These are phyloP conservation scores for Drosophila fulvimacula DNA, from an alignment of 2,888 invertebrate species.

Conservation along the genomic window DNA sequence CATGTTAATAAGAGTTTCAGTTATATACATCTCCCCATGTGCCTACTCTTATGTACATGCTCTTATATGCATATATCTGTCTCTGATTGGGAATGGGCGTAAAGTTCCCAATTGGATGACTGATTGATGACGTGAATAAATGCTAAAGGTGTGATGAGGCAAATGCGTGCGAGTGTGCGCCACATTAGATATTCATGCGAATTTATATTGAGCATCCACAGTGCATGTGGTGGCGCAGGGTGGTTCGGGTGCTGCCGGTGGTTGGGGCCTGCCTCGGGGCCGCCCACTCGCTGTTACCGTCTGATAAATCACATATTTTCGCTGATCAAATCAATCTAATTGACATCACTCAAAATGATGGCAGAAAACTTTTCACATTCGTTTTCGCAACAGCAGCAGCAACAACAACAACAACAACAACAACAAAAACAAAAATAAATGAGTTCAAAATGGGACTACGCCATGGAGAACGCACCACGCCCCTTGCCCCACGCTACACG, in stretches of 20 bases:
- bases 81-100: conserved; percentile 28
- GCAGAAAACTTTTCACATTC: conserved; percentile 80
- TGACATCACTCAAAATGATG: conserved; percentile 85
- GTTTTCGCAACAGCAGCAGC: conserved; percentile 44
- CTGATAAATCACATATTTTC: conserved; percentile 84
- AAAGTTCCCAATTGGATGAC: conserved; percentile 71
- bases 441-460: conserved; percentile 68
- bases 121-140: conserved; percentile 76
- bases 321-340: conserved; percentile 85
- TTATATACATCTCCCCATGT: neutral
- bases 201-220: conserved; percentile 44
- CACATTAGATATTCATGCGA: conserved; percentile 80
- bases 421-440: conserved; percentile 76
- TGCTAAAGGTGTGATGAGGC: conserved; percentile 58
- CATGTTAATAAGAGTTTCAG: conserved; percentile 1
- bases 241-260: neutral
- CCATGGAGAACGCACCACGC: conserved; percentile 9
- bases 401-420: conserved; percentile 19
- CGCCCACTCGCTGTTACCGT: conserved; percentile 71
- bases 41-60: neutral
- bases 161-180: conserved; percentile 52
- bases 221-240: neutral
- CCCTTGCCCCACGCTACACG: conserved; percentile 12
- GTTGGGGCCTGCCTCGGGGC: conserved; percentile 53
- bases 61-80: conserved; percentile 10